Conservation (phyloP, 1,140 invertebrate genomes). For the Drosophila baimaii region DNA sequence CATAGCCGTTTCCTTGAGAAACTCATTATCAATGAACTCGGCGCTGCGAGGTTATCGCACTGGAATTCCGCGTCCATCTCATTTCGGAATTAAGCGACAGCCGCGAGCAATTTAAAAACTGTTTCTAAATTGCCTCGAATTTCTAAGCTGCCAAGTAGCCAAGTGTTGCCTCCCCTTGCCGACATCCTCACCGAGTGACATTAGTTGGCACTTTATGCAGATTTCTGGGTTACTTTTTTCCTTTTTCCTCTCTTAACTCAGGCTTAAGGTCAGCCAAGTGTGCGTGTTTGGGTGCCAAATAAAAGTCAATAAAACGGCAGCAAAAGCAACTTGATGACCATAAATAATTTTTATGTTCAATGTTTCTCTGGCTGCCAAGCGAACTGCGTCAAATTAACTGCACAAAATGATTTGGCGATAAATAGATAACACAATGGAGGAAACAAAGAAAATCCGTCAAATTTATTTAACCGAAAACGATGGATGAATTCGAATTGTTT, state of each 20-base stretch:
- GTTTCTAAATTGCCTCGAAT: constrained; percentile 58
- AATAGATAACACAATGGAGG: constrained; percentile 15
- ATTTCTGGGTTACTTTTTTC: constrained; percentile 6
- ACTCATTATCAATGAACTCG: constrained; percentile 57
- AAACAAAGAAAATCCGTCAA: neutral
- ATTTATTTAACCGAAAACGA: constrained; percentile 35
- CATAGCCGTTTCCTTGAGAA: constrained; percentile 9
- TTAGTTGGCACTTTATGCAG: constrained; percentile 41
- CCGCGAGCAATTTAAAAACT: constrained; percentile 59
- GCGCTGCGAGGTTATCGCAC: constrained; percentile 35
- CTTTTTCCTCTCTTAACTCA: neutral
- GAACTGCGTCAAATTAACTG: constrained; percentile 46
- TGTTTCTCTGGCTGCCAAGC: constrained; percentile 20
- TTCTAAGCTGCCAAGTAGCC: constrained; percentile 11
- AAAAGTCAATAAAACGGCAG: constrained; percentile 57
- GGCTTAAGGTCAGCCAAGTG: constrained; percentile 38
- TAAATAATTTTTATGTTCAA: constrained; percentile 56
- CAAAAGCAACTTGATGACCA: constrained; percentile 47
- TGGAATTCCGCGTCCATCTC: constrained; percentile 45
- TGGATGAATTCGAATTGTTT: constrained; percentile 5
- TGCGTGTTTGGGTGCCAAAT: constrained; percentile 43
- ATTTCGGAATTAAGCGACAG: constrained; percentile 24
- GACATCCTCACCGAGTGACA: constrained; percentile 42
- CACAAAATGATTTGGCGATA: constrained; percentile 41
- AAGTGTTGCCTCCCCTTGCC: neutral